Base-by-base conservation (phyloP, 2,797 vertebrate species). In the Arrhamphus sclerolepis region DNA sequence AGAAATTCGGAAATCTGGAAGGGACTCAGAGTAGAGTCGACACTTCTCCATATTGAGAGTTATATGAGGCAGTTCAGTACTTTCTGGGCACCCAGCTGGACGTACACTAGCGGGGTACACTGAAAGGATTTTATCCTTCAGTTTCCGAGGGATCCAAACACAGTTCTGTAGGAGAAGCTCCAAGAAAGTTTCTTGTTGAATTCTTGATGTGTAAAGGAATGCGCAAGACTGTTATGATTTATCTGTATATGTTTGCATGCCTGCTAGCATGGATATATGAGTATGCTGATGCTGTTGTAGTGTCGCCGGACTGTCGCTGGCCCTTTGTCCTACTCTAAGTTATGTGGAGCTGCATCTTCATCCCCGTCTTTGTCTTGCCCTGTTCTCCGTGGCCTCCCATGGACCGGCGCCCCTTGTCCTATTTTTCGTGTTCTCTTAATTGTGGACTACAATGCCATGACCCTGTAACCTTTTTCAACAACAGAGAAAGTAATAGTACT, bases 341-440 rank as follows among this genome's bases (percentile, higher is more conserved):
- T 87, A 89, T 92, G 89, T 87, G 86, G 79, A 83, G 59, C 88
- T 83, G 83, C 79, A 85, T 90, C 89, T 87, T 83, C 75, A 66
- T 82, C 80, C 65, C 75, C 14, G 78, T 81, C 87, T 91, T 92
- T 91, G 87, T 90, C 72, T 72, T 59, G 61, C 73, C 66, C 63
- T 28, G 75, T 74, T 84, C 79, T 80, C 81, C 59, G 24, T 81
- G 78, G 84, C 82, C 85, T 86, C 88, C 88, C 60, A 80, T 18
- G 55, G 87, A 80, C 82, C 67, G 62, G 81, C 65, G 74, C 84
- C 87, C 85, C 86, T 81, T 58, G 42, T 81, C 80, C 87, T 87
- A 85, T 91, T 91, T 87, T 90, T 87, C 77, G 85, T 84, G 80
- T 89, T 87, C 77, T 82, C 88, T 89, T 90, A 90, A 88, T 89